Conservation (phyloP, 2,888 invertebrate species). For the Drosophila neonasuta region DNA sequence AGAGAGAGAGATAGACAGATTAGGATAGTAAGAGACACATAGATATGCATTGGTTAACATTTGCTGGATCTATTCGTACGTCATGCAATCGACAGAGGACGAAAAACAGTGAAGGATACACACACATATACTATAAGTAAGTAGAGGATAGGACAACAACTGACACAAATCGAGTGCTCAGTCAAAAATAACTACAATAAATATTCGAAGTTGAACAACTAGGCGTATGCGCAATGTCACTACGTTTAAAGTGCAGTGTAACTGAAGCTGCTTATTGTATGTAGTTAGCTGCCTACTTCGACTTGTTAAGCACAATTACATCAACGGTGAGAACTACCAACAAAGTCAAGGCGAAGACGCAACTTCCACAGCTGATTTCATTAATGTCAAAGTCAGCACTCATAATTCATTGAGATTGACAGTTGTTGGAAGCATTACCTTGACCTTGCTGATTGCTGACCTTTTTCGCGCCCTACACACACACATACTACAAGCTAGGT, state of each 20-base stretch:
- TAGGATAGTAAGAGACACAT: conserved; percentile 39
- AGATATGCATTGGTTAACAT: conserved; percentile 26
- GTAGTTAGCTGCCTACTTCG: conserved; percentile 30
- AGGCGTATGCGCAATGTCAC: conserved; percentile 41
- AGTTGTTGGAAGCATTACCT: conserved; percentile 9
- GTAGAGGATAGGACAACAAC: neutral
- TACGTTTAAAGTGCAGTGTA: conserved; percentile 22
- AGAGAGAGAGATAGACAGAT: conserved; percentile 49
- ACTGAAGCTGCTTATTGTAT: conserved; percentile 3
- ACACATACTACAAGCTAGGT: no score
- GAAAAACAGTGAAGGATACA: conserved; percentile 30
- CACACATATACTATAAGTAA: neutral
- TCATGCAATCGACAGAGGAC: conserved; percentile 58
- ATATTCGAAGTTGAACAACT: conserved; percentile 1
- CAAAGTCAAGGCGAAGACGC: conserved; percentile 5
- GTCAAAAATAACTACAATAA: neutral
- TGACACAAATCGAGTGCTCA: conserved; percentile 16
- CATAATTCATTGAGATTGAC: conserved; percentile 11
- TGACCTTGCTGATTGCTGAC: conserved; percentile 42
- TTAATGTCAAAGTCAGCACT: conserved; percentile 4
- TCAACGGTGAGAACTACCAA: conserved; percentile 6
- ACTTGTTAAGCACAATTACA: conserved; percentile 3
- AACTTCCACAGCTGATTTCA: conserved; percentile 6
- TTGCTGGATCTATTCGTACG: neutral
- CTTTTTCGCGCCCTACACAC: conserved; percentile 9